Conservation (phyloP, 1,140 invertebrate genomes). For the Probaryconus sp. region DNA sequence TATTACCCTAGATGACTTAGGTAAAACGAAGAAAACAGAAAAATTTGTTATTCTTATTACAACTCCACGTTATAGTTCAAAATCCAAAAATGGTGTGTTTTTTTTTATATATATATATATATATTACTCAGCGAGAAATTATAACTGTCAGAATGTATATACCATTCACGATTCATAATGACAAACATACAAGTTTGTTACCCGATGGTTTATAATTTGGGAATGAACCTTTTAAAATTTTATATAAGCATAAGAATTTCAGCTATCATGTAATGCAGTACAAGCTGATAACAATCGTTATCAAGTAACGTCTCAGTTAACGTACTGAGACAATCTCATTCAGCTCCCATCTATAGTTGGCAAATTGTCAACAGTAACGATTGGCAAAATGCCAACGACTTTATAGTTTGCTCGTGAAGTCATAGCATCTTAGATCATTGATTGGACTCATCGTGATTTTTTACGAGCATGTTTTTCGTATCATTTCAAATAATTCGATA, state of each 20-base stretch:
- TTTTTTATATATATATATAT: too few relatives aligned
- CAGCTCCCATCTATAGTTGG: constrained; percentile 30
- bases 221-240: too few relatives aligned
- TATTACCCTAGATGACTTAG: constrained; percentile 22
- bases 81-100: too few relatives aligned
- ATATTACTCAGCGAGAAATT: too few relatives aligned
- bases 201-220: constrained; percentile 26
- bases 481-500: neutral
- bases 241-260: neutral
- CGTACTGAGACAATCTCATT: constrained; percentile 17
- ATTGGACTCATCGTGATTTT: constrained; percentile 38
- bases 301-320: too few relatives aligned
- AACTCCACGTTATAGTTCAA: too few relatives aligned
- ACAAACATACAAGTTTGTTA: too few relatives aligned
- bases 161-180: neutral
- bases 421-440: constrained; percentile 25
- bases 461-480: constrained; percentile 4
- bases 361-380: constrained; percentile 32
- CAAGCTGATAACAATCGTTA: constrained; percentile 26
- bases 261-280: constrained; percentile 6
- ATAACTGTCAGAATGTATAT: too few relatives aligned
- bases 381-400: constrained; percentile 17
- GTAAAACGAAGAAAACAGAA: constrained; percentile 2
- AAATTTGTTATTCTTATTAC: constrained; percentile 31
- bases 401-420: constrained; percentile 28